Base-by-base conservation (phyloP, 2,888 invertebrate genomes). In the Glaucopsyche alexis region DNA sequence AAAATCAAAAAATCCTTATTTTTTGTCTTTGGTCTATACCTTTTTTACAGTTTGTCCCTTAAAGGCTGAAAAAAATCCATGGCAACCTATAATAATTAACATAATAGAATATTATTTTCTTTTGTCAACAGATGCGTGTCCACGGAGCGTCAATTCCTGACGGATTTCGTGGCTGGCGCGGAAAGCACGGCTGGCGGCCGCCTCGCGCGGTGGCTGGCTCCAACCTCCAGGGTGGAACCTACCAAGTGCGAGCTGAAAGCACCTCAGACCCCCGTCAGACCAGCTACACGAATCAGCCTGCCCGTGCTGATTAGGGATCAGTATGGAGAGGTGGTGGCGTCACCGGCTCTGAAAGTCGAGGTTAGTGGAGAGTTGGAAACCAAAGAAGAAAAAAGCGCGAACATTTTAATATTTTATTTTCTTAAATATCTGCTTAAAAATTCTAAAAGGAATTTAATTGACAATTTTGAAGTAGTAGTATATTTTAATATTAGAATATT, bases 191-290 rank as follows among this genome's bases (percentile, higher is more conserved):
- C 98, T 1, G 99, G 99, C 0, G 99, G 98, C 6, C 94, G 99
- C 72, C 92, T 99, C 78, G 98, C 99, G 0, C 95, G 97, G 83
- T 99, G 99, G 99, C 91, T 99, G 74, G 98, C 98, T 83, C 98
- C 98, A 1, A 97, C 98, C 81, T 96, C 98, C 42, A 96, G 97
- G 78, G 96, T 99, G 70, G 99, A 99, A 88, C 97, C 98, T 0
- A 84, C 94, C 75, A 96, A 96, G 83, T 98, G 98, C 87, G 97
- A 98, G 87, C 94, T 98, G 73, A 93, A 96, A 76, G 96, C 96
- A 80, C 95, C 96, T 49, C 90, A 95, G 72, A 86, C 95, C 78
- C 94, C 96, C 71, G 97, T 96, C 82, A 97, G 97, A 71, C 87
- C 87, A 0, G 79, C 85, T 0, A 72, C 78, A 0, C 96, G 96